Percentiles rank a stretch among this genome's conserved stretches.
Evolutionary conservation across 2,113 vertebrate species (phyloP).

Genomic region (Zosterops pallidus): DNA sequence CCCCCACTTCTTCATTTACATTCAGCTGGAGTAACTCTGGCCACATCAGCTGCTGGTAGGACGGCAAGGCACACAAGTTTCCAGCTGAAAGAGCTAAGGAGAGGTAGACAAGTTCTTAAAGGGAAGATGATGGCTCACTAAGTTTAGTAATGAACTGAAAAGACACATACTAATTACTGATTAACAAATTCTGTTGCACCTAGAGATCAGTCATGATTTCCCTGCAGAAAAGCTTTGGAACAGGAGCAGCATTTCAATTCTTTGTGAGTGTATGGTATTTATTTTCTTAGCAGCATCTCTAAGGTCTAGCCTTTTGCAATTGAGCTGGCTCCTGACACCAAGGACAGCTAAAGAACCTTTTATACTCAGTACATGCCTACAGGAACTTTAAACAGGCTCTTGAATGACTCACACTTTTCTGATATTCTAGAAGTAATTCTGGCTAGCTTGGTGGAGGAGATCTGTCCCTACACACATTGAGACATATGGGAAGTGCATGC

Average conservation of each 20-base stretch:
- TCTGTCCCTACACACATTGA: neutral
- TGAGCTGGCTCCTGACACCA: neutral
- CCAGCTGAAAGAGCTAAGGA: neutral
- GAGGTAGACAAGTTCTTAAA: neutral
- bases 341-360: neutral
- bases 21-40: neutral
- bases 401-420: neutral
- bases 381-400: neutral
- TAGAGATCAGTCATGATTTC: neutral
- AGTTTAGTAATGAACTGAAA: neutral
- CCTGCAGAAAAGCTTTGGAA: neutral
- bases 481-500: neutral
- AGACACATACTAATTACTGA: neutral
- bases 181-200: neutral
- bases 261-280: neutral
- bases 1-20: neutral
- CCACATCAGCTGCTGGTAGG: neutral
- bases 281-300: neutral
- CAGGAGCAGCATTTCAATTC: neutral
- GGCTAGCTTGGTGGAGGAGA: neutral
- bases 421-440: neutral
- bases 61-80: neutral
- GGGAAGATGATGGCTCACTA: neutral
- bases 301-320: neutral
- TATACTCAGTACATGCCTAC: accelerated